Evolutionary conservation across 2,888 invertebrate species (phyloP), one percentile per base, ranked within the genome.

Genomic region (Torymus texanus): DNA sequence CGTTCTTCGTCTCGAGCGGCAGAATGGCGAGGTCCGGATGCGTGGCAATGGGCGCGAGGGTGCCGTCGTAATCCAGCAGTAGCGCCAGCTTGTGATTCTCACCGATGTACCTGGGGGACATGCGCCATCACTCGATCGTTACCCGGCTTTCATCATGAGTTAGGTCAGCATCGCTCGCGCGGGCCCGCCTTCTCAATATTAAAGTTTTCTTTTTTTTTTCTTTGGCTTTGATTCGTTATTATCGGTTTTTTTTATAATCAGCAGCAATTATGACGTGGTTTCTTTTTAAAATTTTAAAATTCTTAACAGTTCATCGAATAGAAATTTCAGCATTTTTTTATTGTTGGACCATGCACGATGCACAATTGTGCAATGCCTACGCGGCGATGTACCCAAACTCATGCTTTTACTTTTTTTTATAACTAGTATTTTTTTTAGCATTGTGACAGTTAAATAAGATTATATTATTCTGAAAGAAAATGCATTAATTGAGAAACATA

Each of bases 21-120:
- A 97, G 92, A 0, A 94, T 94, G n/a, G 97, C 97, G 82, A 97
- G 91, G 91, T 97, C 96, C 0, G 97, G 97, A 91, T 97, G 97
- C 0, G 96, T 96, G 0, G 97, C 97, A 82, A 97, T 95, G 0
- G 97, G 97, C 0, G 97, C 96, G 84, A 97, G 91, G 1, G 97
- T 97, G 50, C 97, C 97, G 88, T 97, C 97, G 90, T 97, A 97
- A 90, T 97, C 97, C 85, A 97, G 91, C 0, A 97, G 91, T 0
- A 97, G 91, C 0, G 97, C 97, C 86, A 97, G 90, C 91, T 97
- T 97, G 87, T 96, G 95, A 11, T 95, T 94, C 85, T 95, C 94
- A 80, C 97, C 97, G 85, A 97, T 95, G 90, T 97, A 96, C 89
- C 96, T 96, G 84, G 85, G 86, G 87, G 85, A 86, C 87, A 88